Evolutionary conservation across 2,888 invertebrate species (phyloP).

Genomic region (Bombyx huttoni): DNA sequence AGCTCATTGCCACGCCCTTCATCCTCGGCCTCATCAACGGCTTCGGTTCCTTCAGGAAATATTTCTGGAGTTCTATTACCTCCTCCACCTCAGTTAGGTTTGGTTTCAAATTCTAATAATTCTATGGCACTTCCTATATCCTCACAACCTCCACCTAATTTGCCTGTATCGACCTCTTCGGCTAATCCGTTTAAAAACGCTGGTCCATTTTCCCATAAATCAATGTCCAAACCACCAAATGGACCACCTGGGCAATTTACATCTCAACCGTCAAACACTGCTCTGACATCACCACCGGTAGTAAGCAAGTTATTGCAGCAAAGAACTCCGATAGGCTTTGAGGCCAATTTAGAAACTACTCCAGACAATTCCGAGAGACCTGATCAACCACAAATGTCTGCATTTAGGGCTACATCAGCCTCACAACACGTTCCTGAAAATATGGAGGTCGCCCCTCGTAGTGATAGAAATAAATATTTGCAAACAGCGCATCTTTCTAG

Average conservation of each 20-base stretch:
- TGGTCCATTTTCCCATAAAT: slow-evolving; percentile 62
- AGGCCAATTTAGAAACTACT: slow-evolving; percentile 76
- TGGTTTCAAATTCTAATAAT: slow-evolving; percentile 6
- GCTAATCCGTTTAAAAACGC: slow-evolving; percentile 60
- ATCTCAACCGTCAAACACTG: slow-evolving; percentile 32
- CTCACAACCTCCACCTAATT: slow-evolving; percentile 24
- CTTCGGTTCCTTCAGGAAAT: slow-evolving; percentile 7
- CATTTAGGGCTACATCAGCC: slow-evolving; percentile 28
- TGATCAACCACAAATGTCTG: slow-evolving; percentile 50
- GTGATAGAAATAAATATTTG: slow-evolving; percentile 82
- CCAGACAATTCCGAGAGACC: slow-evolving; percentile 80
- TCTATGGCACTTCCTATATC: slow-evolving; percentile 5
- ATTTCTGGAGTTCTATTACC: slow-evolving; percentile 7
- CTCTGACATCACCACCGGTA: slow-evolving; percentile 43
- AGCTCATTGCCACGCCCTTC: slow-evolving; percentile 5
- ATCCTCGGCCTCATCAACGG: slow-evolving; percentile 6
- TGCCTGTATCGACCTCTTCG: slow-evolving; percentile 27
- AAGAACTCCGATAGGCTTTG: slow-evolving; percentile 45
- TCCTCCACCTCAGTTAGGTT: slow-evolving; percentile 8
- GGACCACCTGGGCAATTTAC: slow-evolving; percentile 27
- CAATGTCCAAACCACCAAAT: slow-evolving; percentile 29
- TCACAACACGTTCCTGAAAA: slow-evolving; percentile 61
- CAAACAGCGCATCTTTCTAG: slow-evolving; percentile 83
- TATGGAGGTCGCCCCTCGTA: slow-evolving; percentile 75
- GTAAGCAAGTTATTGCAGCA: slow-evolving; percentile 45